Evolutionary conservation across 2,888 invertebrate genomes (phyloP), one percentile per base, ranked within the genome.

Genomic region (Eulithis testata): DNA sequence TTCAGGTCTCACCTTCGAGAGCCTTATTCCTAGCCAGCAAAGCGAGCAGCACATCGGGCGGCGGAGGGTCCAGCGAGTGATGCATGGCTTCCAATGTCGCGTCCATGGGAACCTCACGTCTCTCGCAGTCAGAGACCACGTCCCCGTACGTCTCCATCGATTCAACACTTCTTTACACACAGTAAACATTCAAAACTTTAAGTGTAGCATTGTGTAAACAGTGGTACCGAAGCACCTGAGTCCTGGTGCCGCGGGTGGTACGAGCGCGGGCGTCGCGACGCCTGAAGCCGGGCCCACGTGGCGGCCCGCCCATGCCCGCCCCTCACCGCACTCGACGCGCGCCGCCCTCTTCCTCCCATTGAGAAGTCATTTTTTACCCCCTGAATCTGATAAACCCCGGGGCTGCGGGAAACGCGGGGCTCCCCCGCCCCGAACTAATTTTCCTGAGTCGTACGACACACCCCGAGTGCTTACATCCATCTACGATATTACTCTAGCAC

Each of bases 1-100:
- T 21, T 11, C 3, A 21, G 2, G 14, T 78, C 94, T 94, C 94
- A 98, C 98, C 97, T 97, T 97, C 97, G 54, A 98, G 94, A 68
- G 96, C 96, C 89, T 97, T 97, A 89, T 98, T 98, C 84, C 97
- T 95, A 47, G 97, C 96, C 68, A 98, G 94, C 63, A 98, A 94
- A 11, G 97, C 97, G 55, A 97, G 94, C 61, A 98, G 94, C 73
- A 98, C 96, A 83, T 98, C 97, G 27, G 97, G 97, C 85, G 96
- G 97, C 68, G 97, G 97, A 79, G 92, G 92, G 65, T 91, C 91
- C 59, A 92, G 78, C 55, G 87, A 86, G 72, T 90, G 91, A 71
- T 90, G 91, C 87, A 91, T 88, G 66, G 80, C 77, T 67, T 89
- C 91, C 63, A 89, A 79, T 62, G 86, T 73, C 36, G 81, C 80